Conservation (phyloP, 1,140 invertebrate species). For the Dinothrombium tinctorium region DNA sequence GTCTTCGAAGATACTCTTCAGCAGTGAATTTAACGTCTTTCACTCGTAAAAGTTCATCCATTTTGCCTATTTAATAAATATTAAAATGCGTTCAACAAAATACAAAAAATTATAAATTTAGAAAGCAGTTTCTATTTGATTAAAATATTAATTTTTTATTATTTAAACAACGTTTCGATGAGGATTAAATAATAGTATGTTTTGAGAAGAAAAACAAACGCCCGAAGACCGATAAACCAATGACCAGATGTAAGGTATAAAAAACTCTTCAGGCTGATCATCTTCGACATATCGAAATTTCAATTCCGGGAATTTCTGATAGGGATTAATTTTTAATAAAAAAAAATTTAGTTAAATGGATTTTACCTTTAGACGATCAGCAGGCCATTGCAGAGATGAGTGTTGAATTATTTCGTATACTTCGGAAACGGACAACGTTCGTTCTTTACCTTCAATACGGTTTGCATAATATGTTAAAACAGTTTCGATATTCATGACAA, state of each 20-base stretch:
- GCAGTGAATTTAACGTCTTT: too few species aligned
- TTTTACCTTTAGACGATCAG: constrained; percentile 60
- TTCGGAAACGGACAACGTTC: constrained; percentile 49
- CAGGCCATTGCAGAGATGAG: constrained; percentile 62
- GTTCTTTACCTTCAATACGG: constrained; percentile 32
- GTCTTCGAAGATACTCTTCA: too few species aligned
- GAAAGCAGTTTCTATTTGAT: too few species aligned
- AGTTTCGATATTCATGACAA: constrained; percentile 86
- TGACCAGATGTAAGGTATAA: constrained; percentile 95
- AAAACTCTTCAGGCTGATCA: constrained; percentile 94
- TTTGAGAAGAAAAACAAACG: constrained; percentile 42
- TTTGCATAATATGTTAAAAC: constrained; percentile 69
- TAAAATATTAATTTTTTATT: not conserved
- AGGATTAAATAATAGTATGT: constrained; percentile 21
- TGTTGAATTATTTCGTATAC: constrained; percentile 65
- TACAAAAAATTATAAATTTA: too few species aligned
- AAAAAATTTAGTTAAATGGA: constrained; percentile 7
- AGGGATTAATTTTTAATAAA: constrained; percentile 17
- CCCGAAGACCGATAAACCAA: constrained; percentile 54
- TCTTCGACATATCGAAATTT: constrained; percentile 99
- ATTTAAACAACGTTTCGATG: constrained; percentile 7
- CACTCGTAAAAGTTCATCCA: too few species aligned
- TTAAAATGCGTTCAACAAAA: too few species aligned
- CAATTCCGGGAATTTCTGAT: constrained; percentile 88
- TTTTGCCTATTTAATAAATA: too few species aligned